Conservation (phyloP, 64 coral and sea anemone genomes). For the Catalaphyllia jardinei region DNA sequence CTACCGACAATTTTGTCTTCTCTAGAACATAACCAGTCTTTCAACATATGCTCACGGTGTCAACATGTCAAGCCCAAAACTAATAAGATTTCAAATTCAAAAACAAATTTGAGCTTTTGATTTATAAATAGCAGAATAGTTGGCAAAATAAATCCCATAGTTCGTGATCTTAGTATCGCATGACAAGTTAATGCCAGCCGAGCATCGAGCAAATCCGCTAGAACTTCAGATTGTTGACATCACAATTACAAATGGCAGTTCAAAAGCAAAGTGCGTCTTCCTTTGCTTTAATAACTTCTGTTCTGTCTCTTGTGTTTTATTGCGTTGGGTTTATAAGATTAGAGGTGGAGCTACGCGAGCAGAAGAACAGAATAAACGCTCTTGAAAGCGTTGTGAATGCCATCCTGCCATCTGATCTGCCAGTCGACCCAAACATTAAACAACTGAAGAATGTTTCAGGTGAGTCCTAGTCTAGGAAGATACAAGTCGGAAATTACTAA, state of each 20-base stretch:
- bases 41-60: too few relatives aligned
- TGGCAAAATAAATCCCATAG: not conserved
- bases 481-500: too few relatives aligned
- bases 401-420: not conserved
- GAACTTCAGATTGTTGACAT: not conserved
- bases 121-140: too few relatives aligned
- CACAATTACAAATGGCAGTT: not conserved
- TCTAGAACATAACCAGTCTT: too few relatives aligned
- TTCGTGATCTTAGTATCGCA: not conserved
- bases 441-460: not conserved
- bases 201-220: too few relatives aligned
- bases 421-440: not conserved
- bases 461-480: not conserved
- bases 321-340: constrained; percentile 40
- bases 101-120: not conserved
- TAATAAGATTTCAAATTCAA: too few relatives aligned
- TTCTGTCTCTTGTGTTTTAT: constrained; percentile 20
- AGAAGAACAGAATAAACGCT: constrained; percentile 19
- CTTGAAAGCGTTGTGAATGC: constrained; percentile 10
- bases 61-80: too few relatives aligned
- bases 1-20: too few relatives aligned
- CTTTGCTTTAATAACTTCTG: constrained; percentile 25
- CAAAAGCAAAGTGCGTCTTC: constrained; percentile 24
- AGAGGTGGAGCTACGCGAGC: constrained; percentile 23
- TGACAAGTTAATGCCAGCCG: too few relatives aligned